Conservation (phyloP, 2,797 vertebrate species). For the Nannoperca australis region DNA sequence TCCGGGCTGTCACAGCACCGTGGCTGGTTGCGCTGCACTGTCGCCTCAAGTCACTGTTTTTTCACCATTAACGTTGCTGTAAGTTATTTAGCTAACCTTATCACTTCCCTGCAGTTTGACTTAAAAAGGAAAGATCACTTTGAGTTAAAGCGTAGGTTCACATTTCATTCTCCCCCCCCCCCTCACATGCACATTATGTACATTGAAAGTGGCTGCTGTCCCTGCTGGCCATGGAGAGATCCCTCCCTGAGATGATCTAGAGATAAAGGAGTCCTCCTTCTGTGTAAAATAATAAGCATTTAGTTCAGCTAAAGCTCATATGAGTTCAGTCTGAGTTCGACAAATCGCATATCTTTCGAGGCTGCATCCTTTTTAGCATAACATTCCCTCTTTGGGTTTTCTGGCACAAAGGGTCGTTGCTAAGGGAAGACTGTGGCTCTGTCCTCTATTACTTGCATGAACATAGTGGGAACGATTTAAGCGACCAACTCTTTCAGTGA, state of each 20-base stretch:
- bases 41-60: constrained; percentile 55
- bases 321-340: background rate
- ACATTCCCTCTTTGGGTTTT: background rate
- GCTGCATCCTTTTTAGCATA: background rate
- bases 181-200: background rate
- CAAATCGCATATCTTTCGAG: background rate
- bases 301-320: background rate
- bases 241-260: background rate
- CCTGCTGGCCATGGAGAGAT: background rate
- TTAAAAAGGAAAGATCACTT: background rate
- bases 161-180: too few relatives aligned
- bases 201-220: background rate
- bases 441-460: background rate
- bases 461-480: background rate
- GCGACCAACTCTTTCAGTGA: background rate
- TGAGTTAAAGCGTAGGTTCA: background rate
- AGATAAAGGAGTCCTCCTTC: background rate
- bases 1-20: constrained; percentile 3
- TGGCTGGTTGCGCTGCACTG: constrained; percentile 70
- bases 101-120: constrained; percentile 13
- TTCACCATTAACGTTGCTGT: background rate
- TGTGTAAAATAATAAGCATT: background rate
- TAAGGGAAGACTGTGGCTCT: background rate
- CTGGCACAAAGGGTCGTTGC: background rate
- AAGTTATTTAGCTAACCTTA: constrained; percentile 21